Conservation (phyloP, 1,140 invertebrate species). For the Pseudomyrmex dendroicus region DNA sequence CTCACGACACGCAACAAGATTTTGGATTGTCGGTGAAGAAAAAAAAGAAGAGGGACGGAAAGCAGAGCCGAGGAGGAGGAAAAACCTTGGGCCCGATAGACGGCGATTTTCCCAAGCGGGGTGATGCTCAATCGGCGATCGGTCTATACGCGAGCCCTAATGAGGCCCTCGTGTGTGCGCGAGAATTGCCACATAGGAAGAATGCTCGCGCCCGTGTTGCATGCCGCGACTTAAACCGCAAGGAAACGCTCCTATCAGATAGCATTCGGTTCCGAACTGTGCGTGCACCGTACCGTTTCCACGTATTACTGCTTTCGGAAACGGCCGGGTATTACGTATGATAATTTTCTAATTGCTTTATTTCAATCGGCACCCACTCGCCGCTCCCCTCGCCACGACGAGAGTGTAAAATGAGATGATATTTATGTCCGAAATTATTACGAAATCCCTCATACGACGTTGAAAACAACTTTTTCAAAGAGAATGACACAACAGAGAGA, state of each 20-base stretch:
- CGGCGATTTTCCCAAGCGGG: conserved; percentile 67
- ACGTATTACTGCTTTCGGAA: conserved; percentile 78
- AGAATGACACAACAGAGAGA: background rate
- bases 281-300: conserved; percentile 70
- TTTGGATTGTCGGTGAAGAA: conserved; percentile 42
- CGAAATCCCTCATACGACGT: background rate
- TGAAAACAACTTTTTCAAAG: background rate
- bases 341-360: conserved; percentile 83
- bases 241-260: conserved; percentile 81
- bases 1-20: conserved; percentile 37
- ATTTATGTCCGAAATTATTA: background rate
- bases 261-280: conserved; percentile 73
- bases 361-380: conserved; percentile 74
- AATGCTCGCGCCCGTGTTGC: conserved; percentile 72
- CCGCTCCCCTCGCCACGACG: background rate
- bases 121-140: conserved; percentile 72
- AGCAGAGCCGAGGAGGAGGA: background rate
- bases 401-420: background rate
- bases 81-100: conserved; percentile 67
- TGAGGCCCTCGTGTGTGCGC: background rate
- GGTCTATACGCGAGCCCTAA: conserved; percentile 6
- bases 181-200: conserved; percentile 75
- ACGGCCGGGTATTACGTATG: conserved; percentile 78
- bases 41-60: conserved; percentile 11
- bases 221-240: conserved; percentile 78